A percentile compares a stretch with the other conserved stretches of the same genome.
Evolutionary conservation across 2,888 invertebrate species (phyloP).

Genomic region (Apocheima hispidaria): DNA sequence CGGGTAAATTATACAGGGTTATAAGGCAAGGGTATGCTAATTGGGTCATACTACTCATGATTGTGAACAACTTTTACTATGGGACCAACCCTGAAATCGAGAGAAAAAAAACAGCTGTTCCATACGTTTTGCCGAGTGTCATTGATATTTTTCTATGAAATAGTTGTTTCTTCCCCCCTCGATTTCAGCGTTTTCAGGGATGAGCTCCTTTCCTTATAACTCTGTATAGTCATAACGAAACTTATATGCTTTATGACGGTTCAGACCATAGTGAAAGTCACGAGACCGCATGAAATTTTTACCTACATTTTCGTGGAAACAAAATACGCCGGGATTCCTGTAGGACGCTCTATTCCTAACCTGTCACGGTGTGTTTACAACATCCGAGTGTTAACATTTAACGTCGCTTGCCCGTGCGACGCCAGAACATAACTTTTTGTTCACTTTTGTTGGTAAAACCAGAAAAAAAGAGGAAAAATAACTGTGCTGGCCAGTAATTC

Average conservation of each 20-base stretch:
- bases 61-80: too few species aligned
- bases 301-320: constrained; percentile 23
- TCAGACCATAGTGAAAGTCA: background rate
- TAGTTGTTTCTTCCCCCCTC: too few species aligned
- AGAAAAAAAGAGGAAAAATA: constrained; percentile 58
- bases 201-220: too few species aligned
- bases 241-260: background rate
- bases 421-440: constrained; percentile 70
- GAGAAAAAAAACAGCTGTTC: too few species aligned
- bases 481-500: constrained; percentile 65
- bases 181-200: too few species aligned
- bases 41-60: too few species aligned
- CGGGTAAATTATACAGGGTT: too few species aligned
- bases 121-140: too few species aligned
- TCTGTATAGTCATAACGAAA: too few species aligned
- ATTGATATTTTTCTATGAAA: too few species aligned
- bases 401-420: constrained; percentile 60
- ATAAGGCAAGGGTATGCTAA: too few species aligned
- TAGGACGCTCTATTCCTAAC: constrained; percentile 58
- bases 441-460: constrained; percentile 68
- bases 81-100: too few species aligned
- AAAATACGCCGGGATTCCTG: constrained; percentile 36
- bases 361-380: constrained; percentile 69
- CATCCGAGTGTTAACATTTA: constrained; percentile 69
- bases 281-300: constrained; percentile 11